Evolutionary conservation across 2,797 vertebrate genomes (phyloP).

Genomic region (Rachycentron canadum): DNA sequence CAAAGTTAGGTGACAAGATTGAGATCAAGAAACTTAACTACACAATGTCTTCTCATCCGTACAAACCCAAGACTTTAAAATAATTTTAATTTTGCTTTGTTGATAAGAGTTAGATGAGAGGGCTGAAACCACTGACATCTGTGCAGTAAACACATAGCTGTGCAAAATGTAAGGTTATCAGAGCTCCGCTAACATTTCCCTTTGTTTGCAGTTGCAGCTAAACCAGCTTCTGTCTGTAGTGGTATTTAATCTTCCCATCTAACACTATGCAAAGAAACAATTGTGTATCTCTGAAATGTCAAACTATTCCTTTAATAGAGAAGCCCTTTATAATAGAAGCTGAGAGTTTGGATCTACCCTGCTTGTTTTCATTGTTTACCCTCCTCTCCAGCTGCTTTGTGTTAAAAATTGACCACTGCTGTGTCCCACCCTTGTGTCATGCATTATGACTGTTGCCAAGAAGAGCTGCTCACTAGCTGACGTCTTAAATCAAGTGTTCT

Average conservation of each 20-base stretch:
- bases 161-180: too few relatives aligned
- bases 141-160: too few relatives aligned
- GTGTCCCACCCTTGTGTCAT: conserved; percentile 51
- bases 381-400: conserved; percentile 34
- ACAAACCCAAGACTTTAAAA: too few relatives aligned
- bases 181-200: neutral
- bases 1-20: neutral
- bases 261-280: neutral
- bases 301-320: neutral
- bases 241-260: neutral
- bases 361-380: conserved; percentile 23
- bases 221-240: neutral
- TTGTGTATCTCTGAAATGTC: neutral
- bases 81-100: neutral
- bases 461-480: conserved; percentile 22
- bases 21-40: neutral
- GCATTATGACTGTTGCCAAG: conserved; percentile 27
- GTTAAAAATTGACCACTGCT: conserved; percentile 35
- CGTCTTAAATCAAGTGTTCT: conserved; percentile 23
- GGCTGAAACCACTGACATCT: too few relatives aligned
- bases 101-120: too few relatives aligned
- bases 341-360: neutral
- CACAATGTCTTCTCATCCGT: too few relatives aligned
- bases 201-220: neutral
- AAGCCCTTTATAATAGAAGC: neutral